Conservation (phyloP, 2,888 invertebrate genomes). For the Heliconius charithonia region DNA sequence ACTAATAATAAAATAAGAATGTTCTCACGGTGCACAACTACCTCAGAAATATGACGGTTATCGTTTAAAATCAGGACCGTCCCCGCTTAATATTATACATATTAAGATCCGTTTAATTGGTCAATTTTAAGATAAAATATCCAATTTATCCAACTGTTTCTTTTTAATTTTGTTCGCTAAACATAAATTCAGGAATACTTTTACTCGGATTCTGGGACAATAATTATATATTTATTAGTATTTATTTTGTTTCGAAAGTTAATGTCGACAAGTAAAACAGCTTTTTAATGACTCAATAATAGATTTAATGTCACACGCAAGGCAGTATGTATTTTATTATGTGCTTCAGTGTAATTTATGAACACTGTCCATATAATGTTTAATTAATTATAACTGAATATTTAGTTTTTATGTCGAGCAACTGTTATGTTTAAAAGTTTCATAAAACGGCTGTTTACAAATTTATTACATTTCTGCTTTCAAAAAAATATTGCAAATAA, state of each 20-base stretch:
- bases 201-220: conserved; percentile 28
- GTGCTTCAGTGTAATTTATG: conserved; percentile 10
- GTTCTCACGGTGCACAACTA: conserved; percentile 69
- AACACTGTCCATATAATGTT: background rate
- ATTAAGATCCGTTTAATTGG: conserved; percentile 70
- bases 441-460: background rate
- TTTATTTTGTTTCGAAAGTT: conserved; percentile 17
- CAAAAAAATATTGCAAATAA: background rate
- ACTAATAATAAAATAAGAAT: conserved; percentile 41
- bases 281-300: conserved; percentile 18
- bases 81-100: conserved; percentile 64
- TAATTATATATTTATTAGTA: conserved; percentile 21
- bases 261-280: conserved; percentile 25
- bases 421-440: conserved; percentile 13
- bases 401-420: conserved; percentile 6
- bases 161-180: conserved; percentile 23
- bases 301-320: conserved; percentile 9
- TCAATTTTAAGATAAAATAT: conserved; percentile 35
- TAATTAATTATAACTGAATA: conserved; percentile 17
- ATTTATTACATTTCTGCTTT: background rate
- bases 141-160: conserved; percentile 33
- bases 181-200: conserved; percentile 32
- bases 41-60: conserved; percentile 62
- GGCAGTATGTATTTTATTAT: background rate
- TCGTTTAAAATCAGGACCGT: conserved; percentile 62